Evolutionary conservation across 2,797 vertebrate species (phyloP), one percentile per base, ranked within the genome.

Genomic region (Sebastes trivittatus): DNA sequence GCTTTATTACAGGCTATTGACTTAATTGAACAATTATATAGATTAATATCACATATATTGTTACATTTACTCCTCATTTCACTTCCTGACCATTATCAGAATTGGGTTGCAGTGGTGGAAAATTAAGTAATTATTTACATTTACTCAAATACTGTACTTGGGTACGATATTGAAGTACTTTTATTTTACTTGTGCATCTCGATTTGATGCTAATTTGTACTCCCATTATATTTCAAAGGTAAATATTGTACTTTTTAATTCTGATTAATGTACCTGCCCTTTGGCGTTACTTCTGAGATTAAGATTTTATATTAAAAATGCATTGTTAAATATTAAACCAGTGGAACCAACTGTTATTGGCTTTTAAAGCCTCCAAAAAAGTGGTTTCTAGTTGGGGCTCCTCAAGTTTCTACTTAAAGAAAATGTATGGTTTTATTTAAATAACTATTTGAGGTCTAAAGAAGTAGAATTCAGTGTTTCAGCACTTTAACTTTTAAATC

Each of bases 331-430:
- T 36, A 36, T 2, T 36, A 11, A 36, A 36, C 4, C 2, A 36
- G 4, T 36, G 34, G 34, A 0, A 36, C 2, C 34, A 0, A 36
- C 34, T 36, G 11, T 36, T 36, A 0, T 11, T 1, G 34, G 34
- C 34, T 36, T 36, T 30, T 30, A 30, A 30, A 1, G 29, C 34
- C 34, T 36, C 34, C 34, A 5, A 1, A 36, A 36, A 36, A 36
- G 1, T 36, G 34, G 11, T 36, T 36, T 36, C 1, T 36, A 36
- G 4, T 11, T 36, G 0, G 34, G 34, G 34, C 34, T 36, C 34
- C 2, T 30, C 2, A 36, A 36, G 34, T 36, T 34, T 36, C 34
- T 36, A 36, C 2, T 36, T 36, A 36, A 36, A 36, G 34, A 36
- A 36, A 36, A 36, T 36, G 0, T 0, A 36, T 36, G 34, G 34